phyloP scores from a whole-genome alignment of 2,888 invertebrate genomes.

The Atherix ibis region DNA sequence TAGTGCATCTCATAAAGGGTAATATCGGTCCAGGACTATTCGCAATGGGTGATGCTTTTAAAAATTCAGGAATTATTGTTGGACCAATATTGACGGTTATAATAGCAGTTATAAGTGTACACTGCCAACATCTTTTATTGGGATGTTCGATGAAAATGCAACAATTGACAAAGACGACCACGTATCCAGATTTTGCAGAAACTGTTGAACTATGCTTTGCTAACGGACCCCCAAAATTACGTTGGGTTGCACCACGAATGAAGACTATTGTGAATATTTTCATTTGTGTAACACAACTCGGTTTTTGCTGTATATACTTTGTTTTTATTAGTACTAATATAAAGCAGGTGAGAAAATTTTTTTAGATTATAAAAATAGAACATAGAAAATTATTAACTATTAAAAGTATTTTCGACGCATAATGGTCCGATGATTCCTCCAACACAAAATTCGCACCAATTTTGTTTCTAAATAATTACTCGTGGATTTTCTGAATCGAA shows the following conservation, averaged over 20 bases:
- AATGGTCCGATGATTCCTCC: too few relatives aligned
- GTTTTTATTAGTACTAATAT: slow-evolving; percentile 84
- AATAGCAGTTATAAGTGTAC: slow-evolving; percentile 74
- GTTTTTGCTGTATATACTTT: slow-evolving; percentile 95
- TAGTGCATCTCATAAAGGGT: slow-evolving; percentile 86
- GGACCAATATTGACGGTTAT: slow-evolving; percentile 61
- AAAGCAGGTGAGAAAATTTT: slow-evolving; percentile 42
- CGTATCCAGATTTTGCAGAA: slow-evolving; percentile 58
- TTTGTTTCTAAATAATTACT: too few relatives aligned
- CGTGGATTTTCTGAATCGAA: too few relatives aligned
- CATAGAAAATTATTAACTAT: not conserved
- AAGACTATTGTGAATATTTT: slow-evolving; percentile 65
- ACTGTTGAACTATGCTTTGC: slow-evolving; percentile 70
- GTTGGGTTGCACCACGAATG: slow-evolving; percentile 45
- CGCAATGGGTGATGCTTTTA: slow-evolving; percentile 90
- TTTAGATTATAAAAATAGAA: not conserved
- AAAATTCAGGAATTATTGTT: slow-evolving; percentile 75
- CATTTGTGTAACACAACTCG: slow-evolving; percentile 89
- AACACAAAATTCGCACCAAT: slow-evolving; percentile 1
- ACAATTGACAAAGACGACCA: slow-evolving; percentile 37
- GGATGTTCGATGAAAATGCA: slow-evolving; percentile 53
- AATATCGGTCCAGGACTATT: slow-evolving; percentile 93
- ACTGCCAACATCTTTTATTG: slow-evolving; percentile 85
- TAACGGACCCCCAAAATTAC: slow-evolving; percentile 50
- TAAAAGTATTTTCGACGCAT: not conserved